Evolutionary conservation across 2,888 invertebrate genomes (phyloP).

Genomic region (Xestia xanthographa): DNA sequence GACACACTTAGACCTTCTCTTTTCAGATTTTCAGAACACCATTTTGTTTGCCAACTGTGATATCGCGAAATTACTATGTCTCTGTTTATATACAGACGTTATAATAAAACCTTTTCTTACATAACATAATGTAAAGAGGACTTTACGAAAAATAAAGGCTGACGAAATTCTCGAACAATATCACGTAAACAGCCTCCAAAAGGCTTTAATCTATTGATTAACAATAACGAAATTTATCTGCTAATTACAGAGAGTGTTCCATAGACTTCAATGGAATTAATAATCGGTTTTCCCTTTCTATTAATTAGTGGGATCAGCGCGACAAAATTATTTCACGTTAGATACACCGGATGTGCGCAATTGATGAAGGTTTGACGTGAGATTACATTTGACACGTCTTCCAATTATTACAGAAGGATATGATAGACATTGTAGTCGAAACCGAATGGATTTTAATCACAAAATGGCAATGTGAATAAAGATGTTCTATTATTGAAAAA

Average conservation of each 20-base stretch:
- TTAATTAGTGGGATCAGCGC: conserved; percentile 32
- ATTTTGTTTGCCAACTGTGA: conserved; percentile 43
- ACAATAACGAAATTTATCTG: conserved; percentile 31
- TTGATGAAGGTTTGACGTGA: conserved; percentile 34
- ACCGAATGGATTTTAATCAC: not conserved
- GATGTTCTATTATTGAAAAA: not conserved
- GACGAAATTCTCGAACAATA: conserved; percentile 2
- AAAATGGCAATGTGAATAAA: not conserved
- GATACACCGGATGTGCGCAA: conserved; percentile 9
- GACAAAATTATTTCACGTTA: conserved; percentile 17
- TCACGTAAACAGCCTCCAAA: not conserved
- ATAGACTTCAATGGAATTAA: conserved; percentile 37
- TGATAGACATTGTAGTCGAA: not conserved
- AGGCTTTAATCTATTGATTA: conserved; percentile 24
- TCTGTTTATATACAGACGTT: conserved; percentile 1
- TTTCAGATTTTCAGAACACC: conserved; percentile 45
- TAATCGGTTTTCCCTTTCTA: conserved; percentile 40
- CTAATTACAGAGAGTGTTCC: conserved; percentile 41
- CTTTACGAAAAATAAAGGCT: not conserved
- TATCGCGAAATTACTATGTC: conserved; percentile 21
- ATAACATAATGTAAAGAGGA: not conserved
- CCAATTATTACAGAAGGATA: conserved; percentile 11
- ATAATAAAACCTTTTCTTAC: not conserved
- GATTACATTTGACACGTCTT: conserved; percentile 15
- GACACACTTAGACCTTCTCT: conserved; percentile 65